Percentiles rank a stretch among this genome's conserved stretches.
Conservation (phyloP, 2,797 vertebrate species). For the Spinus olivaceus region DNA sequence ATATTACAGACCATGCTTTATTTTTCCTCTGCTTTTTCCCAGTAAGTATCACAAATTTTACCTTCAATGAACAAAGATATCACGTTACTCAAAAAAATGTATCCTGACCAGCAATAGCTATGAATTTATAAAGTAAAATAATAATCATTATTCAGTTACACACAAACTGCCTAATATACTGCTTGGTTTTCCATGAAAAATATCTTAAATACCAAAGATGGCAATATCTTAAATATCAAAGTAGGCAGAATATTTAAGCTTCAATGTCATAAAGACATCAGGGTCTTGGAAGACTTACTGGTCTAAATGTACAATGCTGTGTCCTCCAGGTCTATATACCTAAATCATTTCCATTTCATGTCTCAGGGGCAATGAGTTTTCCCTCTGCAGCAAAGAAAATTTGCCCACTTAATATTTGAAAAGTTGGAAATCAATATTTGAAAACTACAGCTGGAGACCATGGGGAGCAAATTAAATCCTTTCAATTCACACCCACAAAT, state of each 20-base stretch:
- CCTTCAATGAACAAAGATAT: not conserved
- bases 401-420: not conserved
- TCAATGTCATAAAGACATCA: not conserved
- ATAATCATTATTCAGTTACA: not conserved
- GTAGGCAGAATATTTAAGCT: not conserved
- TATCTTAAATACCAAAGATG: too few species aligned
- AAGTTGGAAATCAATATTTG: not conserved
- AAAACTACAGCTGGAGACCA: not conserved
- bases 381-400: not conserved
- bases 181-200: not conserved
- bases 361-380: not conserved
- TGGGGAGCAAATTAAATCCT: not conserved
- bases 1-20: not conserved
- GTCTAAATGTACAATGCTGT: not conserved
- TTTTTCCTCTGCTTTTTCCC: not conserved
- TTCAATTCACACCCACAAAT: not conserved
- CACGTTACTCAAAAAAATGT: not conserved
- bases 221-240: not conserved
- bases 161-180: not conserved
- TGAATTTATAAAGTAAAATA: not conserved
- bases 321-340: rapidly evolving
- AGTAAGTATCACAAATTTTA: not conserved
- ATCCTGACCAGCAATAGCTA: not conserved
- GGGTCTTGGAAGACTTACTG: not conserved
- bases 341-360: rapidly evolving